A percentile compares a stretch with the other conserved stretches of the same genome.
These are phyloP conservation scores for Acanthis flammea DNA, from an alignment of 2,797 vertebrate species.

Conservation along the genomic window DNA sequence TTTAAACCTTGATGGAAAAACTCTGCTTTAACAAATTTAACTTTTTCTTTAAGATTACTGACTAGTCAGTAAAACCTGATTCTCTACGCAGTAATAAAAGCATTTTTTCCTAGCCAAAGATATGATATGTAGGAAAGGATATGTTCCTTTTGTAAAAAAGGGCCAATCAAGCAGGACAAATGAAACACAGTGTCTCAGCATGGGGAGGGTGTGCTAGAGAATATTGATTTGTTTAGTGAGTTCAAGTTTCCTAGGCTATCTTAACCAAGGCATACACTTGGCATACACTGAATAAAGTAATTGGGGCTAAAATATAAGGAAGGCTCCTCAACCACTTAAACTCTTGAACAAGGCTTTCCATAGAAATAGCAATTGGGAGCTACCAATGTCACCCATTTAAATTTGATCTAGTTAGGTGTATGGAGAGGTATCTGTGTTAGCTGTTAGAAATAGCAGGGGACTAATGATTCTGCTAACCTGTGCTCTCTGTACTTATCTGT, in stretches of 20 bases:
- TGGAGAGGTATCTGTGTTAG: background rate
- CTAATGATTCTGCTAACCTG: background rate
- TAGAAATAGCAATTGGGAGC: background rate
- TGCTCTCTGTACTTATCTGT: background rate
- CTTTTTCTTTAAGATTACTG: background rate
- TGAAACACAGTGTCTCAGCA: background rate
- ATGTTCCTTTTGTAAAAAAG: background rate
- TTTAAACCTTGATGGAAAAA: background rate
- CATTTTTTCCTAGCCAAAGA: background rate
- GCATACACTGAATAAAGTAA: background rate
- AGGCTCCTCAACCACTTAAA: background rate
- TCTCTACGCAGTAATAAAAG: background rate
- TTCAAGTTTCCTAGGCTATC: background rate
- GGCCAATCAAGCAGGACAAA: background rate
- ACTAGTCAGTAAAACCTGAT: background rate
- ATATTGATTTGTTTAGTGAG: background rate
- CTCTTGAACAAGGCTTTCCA: background rate
- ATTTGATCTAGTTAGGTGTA: background rate
- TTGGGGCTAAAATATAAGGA: background rate
- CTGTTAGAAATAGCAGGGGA: background rate
- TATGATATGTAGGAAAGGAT: fast-evolving
- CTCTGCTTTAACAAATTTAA: background rate
- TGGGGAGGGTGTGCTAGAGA: background rate
- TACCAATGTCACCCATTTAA: background rate
- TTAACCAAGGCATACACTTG: background rate